Percentiles rank a stretch among this genome's conserved stretches.
These are phyloP conservation scores for Empidonax traillii DNA, from an alignment of 2,113 vertebrate species.

Conservation along the genomic window DNA sequence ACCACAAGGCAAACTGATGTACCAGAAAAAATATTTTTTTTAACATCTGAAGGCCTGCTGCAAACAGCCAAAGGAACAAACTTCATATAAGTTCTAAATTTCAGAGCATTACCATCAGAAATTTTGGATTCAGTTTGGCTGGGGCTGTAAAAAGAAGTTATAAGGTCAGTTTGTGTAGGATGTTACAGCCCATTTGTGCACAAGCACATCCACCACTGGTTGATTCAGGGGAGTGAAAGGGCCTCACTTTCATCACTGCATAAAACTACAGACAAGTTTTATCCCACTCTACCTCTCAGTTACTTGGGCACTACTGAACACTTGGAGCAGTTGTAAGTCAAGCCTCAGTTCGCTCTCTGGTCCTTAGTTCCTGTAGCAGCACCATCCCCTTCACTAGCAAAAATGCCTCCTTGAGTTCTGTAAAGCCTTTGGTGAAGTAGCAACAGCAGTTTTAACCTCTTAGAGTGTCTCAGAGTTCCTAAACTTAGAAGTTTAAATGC, in stretches of 20 bases:
- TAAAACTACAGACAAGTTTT: neutral
- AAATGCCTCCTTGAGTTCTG: neutral
- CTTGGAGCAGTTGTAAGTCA: neutral
- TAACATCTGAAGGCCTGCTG: neutral
- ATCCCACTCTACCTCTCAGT: neutral
- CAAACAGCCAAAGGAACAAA: neutral
- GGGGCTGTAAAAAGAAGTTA: neutral
- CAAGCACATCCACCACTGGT: neutral
- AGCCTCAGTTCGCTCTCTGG: neutral
- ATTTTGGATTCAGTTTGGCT: neutral
- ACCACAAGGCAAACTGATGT: neutral
- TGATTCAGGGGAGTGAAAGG: rapidly evolving
- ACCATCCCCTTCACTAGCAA: neutral
- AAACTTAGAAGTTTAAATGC: neutral
- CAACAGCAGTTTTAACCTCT: neutral
- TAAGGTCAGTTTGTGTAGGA: neutral
- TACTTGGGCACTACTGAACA: neutral
- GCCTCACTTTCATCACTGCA: rapidly evolving
- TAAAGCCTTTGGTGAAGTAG: neutral
- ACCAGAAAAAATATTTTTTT: slow-evolving; percentile 51
- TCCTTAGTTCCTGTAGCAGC: neutral
- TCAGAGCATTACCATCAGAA: neutral
- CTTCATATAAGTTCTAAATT: neutral
- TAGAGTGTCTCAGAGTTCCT: neutral
- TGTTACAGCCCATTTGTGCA: rapidly evolving